Evolutionary conservation across 2,113 vertebrate genomes (phyloP), one percentile per base, ranked within the genome.

Genomic region (Parotia lawesii): DNA sequence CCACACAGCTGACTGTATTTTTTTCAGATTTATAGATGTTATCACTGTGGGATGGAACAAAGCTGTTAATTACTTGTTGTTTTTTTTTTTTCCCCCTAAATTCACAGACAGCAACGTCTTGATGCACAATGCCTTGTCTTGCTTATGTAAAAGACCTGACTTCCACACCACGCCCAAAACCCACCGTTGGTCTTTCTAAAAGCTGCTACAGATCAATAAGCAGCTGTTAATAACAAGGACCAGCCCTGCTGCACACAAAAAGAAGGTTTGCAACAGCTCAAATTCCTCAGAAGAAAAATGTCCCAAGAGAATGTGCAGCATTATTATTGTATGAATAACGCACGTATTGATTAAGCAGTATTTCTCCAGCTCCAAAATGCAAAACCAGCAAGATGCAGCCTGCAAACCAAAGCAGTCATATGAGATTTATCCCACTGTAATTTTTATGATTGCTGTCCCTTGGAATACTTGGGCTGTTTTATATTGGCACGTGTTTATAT

Each of bases 301-400:
- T 66, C 82, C 47, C n/a, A 28, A 31, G 74, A 69, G 66, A 66
- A 40, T 0, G 2, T 10, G 35, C 0, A 0, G 33, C 45, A 58
- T 76, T 82, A 72, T 81, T 89, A 56, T 48, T 66, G 47, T 40
- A 48, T 67, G 85, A 95, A 85, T 83, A 91, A 93, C 47, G 14
- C 11, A 37, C 8, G 11, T 90, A 95, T 87, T 70, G 81, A 93
- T 93, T 54, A 88, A 85, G 51, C 44, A 70, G 82, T 70, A 76
- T 85, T 91, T 93, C 64, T 85, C 64, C 60, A 89, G 25, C 42
- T 45, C 42, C 5, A 14, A 87, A 91, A 94, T 47, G 60, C 75
- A 87, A 92, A 95, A 60, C n/a, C 87, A 93, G 94, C 78, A 89
- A 94, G 84, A 87, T 21, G 70, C 57, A 72, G 76, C 10, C 76